Evolutionary conservation across 1,140 invertebrate genomes (phyloP).

Genomic region (Lepidurus apus): DNA sequence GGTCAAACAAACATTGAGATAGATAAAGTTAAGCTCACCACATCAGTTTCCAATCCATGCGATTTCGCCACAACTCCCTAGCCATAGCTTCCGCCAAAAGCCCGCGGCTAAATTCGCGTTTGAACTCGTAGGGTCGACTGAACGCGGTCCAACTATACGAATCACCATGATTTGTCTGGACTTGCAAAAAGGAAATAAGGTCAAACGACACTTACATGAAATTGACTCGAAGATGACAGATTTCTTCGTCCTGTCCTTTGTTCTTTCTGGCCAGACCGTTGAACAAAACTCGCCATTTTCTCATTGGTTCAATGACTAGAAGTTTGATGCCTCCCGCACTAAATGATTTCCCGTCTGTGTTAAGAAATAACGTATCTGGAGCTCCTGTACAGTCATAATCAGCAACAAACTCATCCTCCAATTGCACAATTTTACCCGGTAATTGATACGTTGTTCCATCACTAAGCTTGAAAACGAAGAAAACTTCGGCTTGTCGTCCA

Average conservation of each 20-base stretch:
- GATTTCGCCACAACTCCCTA: conserved; percentile 50
- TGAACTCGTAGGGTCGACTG: conserved; percentile 47
- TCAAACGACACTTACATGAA: conserved; percentile 44
- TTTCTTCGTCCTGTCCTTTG: conserved; percentile 38
- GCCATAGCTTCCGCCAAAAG: conserved; percentile 52
- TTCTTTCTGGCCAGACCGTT: conserved; percentile 52
- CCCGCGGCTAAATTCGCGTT: conserved; percentile 48
- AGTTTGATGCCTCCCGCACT: conserved; percentile 53
- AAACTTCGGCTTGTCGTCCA: conserved; percentile 44
- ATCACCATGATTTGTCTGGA: conserved; percentile 28
- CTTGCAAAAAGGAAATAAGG: conserved; percentile 24
- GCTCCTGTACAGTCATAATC: conserved; percentile 40
- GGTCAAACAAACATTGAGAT: not conserved
- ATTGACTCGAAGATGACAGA: conserved; percentile 49
- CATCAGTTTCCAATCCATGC: conserved; percentile 34
- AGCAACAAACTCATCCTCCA: conserved; percentile 31
- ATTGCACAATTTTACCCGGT: conserved; percentile 45
- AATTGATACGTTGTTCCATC: conserved; percentile 50
- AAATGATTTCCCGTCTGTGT: conserved; percentile 46
- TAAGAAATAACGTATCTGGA: conserved; percentile 46
- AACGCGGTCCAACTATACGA: conserved; percentile 53
- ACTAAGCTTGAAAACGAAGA: conserved; percentile 46
- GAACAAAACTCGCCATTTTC: conserved; percentile 53
- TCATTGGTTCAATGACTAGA: conserved; percentile 50
- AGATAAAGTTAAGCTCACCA: conserved; percentile 30